A percentile compares a stretch with the other conserved stretches of the same genome.
Evolutionary conservation across 2,888 invertebrate species (phyloP).

Genomic region (Dicranocentrus wangi): DNA sequence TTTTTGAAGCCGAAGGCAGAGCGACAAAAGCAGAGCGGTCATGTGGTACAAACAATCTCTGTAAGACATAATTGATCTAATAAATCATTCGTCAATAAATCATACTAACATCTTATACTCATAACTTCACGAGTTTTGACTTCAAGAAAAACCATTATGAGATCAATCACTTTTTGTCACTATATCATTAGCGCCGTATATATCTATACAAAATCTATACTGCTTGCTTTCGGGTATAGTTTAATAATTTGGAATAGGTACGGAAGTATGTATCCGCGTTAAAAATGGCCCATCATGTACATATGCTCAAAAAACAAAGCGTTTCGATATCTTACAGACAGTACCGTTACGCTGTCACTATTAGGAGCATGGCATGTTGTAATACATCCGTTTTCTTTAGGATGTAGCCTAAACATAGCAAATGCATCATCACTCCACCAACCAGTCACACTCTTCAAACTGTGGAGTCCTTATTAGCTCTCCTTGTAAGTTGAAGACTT

Average conservation of each 20-base stretch:
- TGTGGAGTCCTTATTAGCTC: not conserved
- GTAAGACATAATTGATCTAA: conserved; percentile 27
- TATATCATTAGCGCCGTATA: not conserved
- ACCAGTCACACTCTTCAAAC: not conserved
- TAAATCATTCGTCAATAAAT: conserved; percentile 49
- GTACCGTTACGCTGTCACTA: not conserved
- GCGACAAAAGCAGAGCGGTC: not conserved
- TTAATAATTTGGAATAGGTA: not conserved
- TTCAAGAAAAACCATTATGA: not conserved
- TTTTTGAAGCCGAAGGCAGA: not conserved
- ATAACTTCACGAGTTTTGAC: not conserved
- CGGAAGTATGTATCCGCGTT: not conserved
- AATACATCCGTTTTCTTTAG: not conserved
- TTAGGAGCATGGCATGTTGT: not conserved
- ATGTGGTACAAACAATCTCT: not conserved
- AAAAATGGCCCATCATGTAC: not conserved
- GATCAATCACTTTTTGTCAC: not conserved
- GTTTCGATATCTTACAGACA: not conserved
- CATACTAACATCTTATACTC: not conserved
- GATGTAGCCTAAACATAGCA: not conserved
- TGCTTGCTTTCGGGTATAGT: not conserved
- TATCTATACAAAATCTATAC: not conserved
- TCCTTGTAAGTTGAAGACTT: not conserved
- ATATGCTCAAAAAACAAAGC: not conserved
- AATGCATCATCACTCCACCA: not conserved